Conservation (phyloP, 2,113 vertebrate species). For the Heterotilapia buettikoferi region DNA sequence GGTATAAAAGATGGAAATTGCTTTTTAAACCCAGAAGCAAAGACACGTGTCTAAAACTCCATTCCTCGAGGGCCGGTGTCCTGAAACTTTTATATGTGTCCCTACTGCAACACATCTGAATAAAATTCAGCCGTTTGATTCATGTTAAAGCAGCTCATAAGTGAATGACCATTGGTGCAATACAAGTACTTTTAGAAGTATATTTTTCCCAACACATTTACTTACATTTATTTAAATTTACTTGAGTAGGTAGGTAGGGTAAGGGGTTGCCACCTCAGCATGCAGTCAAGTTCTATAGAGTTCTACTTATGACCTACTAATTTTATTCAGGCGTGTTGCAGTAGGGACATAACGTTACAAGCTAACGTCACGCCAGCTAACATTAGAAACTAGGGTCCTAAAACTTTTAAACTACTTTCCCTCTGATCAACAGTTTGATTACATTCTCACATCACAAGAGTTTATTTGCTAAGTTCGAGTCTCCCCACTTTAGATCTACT, state of each 20-base stretch:
- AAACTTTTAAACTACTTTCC: neutral
- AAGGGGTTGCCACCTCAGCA: neutral
- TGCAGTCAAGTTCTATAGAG: neutral
- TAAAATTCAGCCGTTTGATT: neutral
- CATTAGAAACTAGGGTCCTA: neutral
- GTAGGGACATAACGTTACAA: neutral
- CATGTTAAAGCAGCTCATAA: neutral
- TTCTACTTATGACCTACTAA: neutral
- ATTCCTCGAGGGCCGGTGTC: neutral
- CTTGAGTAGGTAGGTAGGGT: neutral
- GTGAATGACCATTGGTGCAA: neutral
- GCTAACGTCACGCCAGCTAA: neutral
- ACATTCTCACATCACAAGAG: neutral
- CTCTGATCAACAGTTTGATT: neutral
- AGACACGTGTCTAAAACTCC: neutral
- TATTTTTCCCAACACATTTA: neutral
- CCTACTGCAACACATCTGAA: neutral
- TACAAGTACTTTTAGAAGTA: neutral
- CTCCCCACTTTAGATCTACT: neutral
- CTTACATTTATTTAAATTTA: neutral
- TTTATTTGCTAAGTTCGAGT: neutral
- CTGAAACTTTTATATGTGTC: neutral
- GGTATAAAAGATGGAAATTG: neutral
- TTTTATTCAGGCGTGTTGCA: neutral
- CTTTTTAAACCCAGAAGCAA: neutral